These are phyloP conservation scores for Onchidella celtica DNA, from an alignment of 2,888 invertebrate genomes.

Conservation along the genomic window DNA sequence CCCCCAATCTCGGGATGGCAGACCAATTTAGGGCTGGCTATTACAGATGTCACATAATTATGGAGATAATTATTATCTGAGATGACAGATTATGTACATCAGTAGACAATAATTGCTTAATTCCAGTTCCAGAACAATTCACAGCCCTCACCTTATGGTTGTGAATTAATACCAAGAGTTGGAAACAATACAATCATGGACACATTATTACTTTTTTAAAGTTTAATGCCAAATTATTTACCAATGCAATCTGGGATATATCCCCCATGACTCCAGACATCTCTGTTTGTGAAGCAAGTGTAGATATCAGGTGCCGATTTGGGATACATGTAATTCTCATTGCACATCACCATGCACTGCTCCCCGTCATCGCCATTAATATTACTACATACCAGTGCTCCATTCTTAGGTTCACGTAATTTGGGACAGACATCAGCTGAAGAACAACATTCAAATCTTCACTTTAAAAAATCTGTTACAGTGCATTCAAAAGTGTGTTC, in stretches of 20 bases:
- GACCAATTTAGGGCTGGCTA: no score
- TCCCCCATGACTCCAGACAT: not conserved
- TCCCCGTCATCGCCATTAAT: not conserved
- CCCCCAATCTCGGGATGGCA: no score
- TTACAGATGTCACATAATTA: no score
- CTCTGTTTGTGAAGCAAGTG: not conserved
- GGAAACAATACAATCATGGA: not conserved
- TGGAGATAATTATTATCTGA: no score
- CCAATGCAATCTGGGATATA: not conserved
- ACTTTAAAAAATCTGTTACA: not conserved
- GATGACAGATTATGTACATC: no score
- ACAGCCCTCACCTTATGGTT: no score
- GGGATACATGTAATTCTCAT: not conserved
- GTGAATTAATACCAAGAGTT: no score
- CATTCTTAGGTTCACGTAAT: not conserved
- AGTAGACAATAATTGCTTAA: no score
- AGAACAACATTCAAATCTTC: not conserved
- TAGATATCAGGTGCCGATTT: not conserved
- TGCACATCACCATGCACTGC: not conserved
- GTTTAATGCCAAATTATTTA: not conserved
- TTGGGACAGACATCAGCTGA: slow-evolving; percentile 18
- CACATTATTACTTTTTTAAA: not conserved
- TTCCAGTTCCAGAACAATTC: no score
- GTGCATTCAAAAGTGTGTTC: no score
- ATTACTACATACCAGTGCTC: not conserved